A percentile compares a stretch with the other conserved stretches of the same genome.
Conservation (phyloP, 35 echinoderm and acorn worm species). For the Nesometra sesokonis region DNA sequence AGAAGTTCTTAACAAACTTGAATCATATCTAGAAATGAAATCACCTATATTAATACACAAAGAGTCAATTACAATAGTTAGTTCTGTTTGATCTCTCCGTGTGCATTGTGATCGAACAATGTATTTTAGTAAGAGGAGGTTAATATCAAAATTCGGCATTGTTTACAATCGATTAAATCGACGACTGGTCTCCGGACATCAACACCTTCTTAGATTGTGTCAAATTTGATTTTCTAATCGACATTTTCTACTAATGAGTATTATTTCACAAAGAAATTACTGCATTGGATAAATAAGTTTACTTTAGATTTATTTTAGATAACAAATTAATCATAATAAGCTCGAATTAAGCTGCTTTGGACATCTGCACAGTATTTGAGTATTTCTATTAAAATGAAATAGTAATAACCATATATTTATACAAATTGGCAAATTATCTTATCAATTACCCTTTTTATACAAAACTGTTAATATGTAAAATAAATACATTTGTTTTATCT, state of each 20-base stretch:
- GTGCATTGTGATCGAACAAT: background rate
- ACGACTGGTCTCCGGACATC: background rate
- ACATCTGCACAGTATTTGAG: background rate
- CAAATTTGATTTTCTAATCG: background rate
- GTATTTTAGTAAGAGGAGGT: background rate
- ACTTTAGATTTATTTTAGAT: background rate
- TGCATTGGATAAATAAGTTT: background rate
- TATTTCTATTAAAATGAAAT: too few relatives aligned
- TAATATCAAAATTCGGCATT: background rate
- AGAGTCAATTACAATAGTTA: background rate
- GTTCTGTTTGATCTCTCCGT: background rate
- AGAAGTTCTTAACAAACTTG: background rate
- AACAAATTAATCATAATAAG: background rate
- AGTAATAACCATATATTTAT: too few relatives aligned
- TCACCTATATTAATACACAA: background rate
- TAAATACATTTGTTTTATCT: too few relatives aligned
- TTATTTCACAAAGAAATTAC: background rate
- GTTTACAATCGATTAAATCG: background rate
- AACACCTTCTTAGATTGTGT: background rate
- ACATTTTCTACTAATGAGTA: background rate
- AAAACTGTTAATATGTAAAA: too few relatives aligned
- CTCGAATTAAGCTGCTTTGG: background rate
- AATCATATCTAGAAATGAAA: conserved; percentile 1
- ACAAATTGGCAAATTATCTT: too few relatives aligned
- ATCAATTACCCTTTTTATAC: too few relatives aligned